Conservation (phyloP, 2,113 vertebrate species). For the Macquaria australasica region DNA sequence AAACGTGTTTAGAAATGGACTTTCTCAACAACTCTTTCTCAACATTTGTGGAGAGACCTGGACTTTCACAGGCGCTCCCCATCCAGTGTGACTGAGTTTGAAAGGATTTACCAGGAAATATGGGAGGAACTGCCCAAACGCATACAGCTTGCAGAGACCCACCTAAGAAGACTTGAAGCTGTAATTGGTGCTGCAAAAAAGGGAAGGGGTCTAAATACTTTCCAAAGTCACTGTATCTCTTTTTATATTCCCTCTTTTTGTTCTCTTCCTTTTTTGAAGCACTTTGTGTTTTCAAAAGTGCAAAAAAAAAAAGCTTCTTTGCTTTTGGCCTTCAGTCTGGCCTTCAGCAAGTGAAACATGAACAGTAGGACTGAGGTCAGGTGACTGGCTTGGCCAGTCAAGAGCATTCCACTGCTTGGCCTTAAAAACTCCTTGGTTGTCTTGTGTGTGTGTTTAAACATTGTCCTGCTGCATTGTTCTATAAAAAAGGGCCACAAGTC, state of each 20-base stretch:
- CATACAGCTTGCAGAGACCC: neutral
- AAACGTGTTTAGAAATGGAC: too few relatives aligned
- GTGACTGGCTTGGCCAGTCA: constrained; percentile 2
- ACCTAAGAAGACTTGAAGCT: neutral
- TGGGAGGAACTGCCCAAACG: neutral
- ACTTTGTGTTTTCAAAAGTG: neutral
- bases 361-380: constrained; percentile 32
- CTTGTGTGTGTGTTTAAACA: neutral
- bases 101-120: constrained; percentile 12
- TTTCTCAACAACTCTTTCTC: too few relatives aligned
- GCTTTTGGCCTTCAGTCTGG: neutral
- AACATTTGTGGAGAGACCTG: constrained; percentile 8
- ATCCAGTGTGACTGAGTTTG: neutral
- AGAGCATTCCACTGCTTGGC: constrained; percentile 25
- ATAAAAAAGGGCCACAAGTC: neutral
- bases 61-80: neutral
- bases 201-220: too few relatives aligned
- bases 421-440: constrained; percentile 18
- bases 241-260: neutral
- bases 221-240: neutral
- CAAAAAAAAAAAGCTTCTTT: neutral
- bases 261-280: neutral
- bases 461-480: neutral
- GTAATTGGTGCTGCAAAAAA: neutral
- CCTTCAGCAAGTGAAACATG: constrained; percentile 11